Conservation (phyloP, 30 jellyfish, hydroid and myxozoan genomes). For the Catostylus mosaicus region DNA sequence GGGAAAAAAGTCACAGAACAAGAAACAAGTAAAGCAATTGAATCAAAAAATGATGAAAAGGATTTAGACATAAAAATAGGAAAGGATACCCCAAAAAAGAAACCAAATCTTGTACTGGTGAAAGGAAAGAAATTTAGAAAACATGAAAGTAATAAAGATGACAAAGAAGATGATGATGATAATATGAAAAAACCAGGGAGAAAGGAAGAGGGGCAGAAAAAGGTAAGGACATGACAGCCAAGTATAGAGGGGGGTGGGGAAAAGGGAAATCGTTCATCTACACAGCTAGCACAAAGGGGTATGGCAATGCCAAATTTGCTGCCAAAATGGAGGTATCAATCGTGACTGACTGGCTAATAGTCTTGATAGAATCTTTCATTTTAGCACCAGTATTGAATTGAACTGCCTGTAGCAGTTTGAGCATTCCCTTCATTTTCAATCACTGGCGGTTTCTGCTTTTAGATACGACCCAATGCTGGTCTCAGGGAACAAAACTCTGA, state of each 20-base stretch:
- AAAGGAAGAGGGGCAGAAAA: background rate
- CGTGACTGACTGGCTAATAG: no score
- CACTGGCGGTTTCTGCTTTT: no score
- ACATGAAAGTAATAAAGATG: background rate
- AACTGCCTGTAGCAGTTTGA: no score
- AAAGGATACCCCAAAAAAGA: slow-evolving; percentile 10
- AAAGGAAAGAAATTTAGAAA: slow-evolving; percentile 35
- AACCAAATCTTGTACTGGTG: slow-evolving; percentile 13
- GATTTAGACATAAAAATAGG: slow-evolving; percentile 3
- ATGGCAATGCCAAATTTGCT: no score
- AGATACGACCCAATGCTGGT: background rate
- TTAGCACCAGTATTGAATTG: no score
- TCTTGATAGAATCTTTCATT: no score
- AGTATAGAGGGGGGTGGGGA: no score
- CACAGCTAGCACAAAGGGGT: no score
- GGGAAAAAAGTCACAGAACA: slow-evolving; percentile 16
- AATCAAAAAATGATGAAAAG: slow-evolving; percentile 9
- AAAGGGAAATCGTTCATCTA: no score
- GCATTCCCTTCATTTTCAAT: no score
- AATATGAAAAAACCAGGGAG: background rate
- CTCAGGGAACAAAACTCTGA: slow-evolving; percentile 1
- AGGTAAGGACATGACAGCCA: background rate
- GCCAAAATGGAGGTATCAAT: no score
- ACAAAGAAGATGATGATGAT: background rate
- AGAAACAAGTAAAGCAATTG: slow-evolving; percentile 25